Conservation (phyloP, 2,888 invertebrate genomes). For the Punctoribates punctum region DNA sequence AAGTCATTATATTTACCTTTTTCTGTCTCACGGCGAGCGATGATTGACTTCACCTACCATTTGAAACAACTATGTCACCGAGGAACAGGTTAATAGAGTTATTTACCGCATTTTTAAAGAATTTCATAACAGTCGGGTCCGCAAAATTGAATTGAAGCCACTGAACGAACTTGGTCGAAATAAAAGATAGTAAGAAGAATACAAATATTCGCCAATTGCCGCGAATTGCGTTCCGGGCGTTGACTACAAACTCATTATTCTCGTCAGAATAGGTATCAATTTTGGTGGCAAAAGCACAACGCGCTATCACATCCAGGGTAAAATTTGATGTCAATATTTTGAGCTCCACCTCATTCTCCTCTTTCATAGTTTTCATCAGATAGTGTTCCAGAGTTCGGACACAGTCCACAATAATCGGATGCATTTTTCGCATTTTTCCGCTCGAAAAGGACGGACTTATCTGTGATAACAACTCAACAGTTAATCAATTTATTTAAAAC, state of each 20-base stretch:
- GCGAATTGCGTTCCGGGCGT: neutral
- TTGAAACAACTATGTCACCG: neutral
- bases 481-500: too few species aligned
- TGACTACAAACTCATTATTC: conserved; percentile 42
- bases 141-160: neutral
- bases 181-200: neutral
- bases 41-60: neutral
- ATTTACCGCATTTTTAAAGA: too few species aligned
- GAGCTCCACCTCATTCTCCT: neutral
- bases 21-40: neutral
- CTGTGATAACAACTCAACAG: too few species aligned
- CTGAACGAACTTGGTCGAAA: neutral
- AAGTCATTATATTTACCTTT: neutral
- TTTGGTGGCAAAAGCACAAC: conserved; percentile 63
- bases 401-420: neutral
- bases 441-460: neutral
- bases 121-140: conserved; percentile 56
- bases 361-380: neutral
- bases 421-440: conserved; percentile 1
- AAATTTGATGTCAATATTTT: neutral
- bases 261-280: conserved; percentile 54
- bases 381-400: neutral
- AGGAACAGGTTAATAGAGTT: too few species aligned
- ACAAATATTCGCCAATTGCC: neutral
- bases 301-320: conserved; percentile 56